Evolutionary conservation across 2,888 invertebrate species (phyloP), one percentile per base, ranked within the genome.

Genomic region (Temnothorax unifasciatus): DNA sequence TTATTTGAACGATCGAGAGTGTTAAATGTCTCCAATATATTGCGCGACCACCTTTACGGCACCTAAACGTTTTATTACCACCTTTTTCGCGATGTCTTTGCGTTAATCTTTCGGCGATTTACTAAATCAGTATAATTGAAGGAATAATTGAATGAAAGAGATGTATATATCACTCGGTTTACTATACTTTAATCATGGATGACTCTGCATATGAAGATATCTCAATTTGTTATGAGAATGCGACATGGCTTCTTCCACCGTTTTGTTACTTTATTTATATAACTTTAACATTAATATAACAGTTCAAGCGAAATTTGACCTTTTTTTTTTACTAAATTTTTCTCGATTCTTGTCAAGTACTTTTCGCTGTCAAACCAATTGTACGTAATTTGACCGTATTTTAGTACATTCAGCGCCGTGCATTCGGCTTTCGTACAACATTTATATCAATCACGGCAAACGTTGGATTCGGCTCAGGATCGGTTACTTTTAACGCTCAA

Each of bases 11-110:
- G 50, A 75, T 41, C 1, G 52, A 13, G 29, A 68, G n/a, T 41
- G n/a, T 41, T 9, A 52, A 41, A 25, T 64, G n/a, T 54, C 15
- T 69, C 66, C 66, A 87, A 87, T 88, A 81, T 84, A 50, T 91
- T 87, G 91, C 85, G 88, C 85, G 91, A 86, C 86, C 90, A 87
- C 87, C 85, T 91, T 91, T 85, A 76, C 74, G 79, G 79, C 75
- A 81, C 77, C 63, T 68, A 34, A 84, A 88, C 83, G 83, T 90
- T 90, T 90, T 90, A 91, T 90, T 91, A 69, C 63, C 84, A 87
- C 86, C 87, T 88, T 88, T 83, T 88, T 84, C 69, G 66, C 29
- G 57, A 34, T 8, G 38, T 52, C 4, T 66, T 63, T 2, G 13
- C 18, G 13, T 68, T 13, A 18, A 21, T 66, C 15, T 29, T 74